phyloP scores from a whole-genome alignment of 2,888 invertebrate genomes.

The Tridacna gigas region DNA sequence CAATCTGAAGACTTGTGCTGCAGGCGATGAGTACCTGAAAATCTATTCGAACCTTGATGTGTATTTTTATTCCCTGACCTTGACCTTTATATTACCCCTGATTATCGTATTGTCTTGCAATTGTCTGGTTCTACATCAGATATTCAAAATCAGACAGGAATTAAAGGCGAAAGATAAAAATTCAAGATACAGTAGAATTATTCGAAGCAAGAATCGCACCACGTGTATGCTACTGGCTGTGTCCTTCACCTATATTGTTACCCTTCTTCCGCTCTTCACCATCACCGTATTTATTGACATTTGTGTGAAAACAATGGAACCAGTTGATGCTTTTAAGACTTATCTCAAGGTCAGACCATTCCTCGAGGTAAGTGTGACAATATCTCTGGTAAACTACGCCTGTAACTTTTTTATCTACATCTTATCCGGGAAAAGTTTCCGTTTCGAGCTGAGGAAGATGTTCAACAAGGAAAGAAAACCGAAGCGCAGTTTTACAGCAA shows the following conservation, averaged over 20 bases:
- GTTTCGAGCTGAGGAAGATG: conserved; percentile 71
- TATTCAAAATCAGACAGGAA: conserved; percentile 63
- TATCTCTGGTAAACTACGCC: conserved; percentile 77
- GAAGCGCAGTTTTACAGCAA: conserved; percentile 42
- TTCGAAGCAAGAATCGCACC: conserved; percentile 46
- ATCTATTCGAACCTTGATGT: conserved; percentile 66
- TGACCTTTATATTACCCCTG: conserved; percentile 78
- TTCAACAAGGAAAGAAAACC: conserved; percentile 49
- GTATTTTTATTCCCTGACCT: conserved; percentile 77
- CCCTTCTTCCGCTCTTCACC: conserved; percentile 74
- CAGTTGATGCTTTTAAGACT: conserved; percentile 41
- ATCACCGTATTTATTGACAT: conserved; percentile 73
- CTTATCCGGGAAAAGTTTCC: conserved; percentile 76
- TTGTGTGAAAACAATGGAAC: conserved; percentile 49
- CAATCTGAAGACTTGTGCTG: conserved; percentile 59
- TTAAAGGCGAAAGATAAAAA: conserved; percentile 46
- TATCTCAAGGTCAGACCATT: conserved; percentile 62
- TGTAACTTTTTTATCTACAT: conserved; percentile 80
- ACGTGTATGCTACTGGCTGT: conserved; percentile 77
- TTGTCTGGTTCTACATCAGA: conserved; percentile 76
- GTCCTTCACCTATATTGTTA: conserved; percentile 76
- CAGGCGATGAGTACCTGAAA: conserved; percentile 57
- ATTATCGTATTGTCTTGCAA: conserved; percentile 77
- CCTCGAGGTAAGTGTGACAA: conserved; percentile 66
- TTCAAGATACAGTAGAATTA: conserved; percentile 32